Conservation (phyloP, 2,888 invertebrate species). For the Nymphalis polychloros region DNA sequence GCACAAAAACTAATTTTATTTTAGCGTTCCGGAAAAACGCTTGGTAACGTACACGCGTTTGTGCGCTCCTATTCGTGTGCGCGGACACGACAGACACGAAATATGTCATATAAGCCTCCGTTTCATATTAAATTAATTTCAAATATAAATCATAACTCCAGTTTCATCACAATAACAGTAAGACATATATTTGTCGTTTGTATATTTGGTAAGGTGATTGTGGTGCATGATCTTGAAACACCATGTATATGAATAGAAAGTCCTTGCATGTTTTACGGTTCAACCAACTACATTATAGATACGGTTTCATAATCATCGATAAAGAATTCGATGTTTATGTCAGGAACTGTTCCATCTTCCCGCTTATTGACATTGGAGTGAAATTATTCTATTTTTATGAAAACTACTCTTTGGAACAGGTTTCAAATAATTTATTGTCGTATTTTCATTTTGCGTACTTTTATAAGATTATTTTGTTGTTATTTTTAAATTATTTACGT, state of each 20-base stretch:
- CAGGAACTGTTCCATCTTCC: conserved; percentile 28
- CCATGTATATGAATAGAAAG: conserved; percentile 15
- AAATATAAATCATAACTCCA: no score
- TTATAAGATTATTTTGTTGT: background rate
- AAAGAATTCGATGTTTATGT: conserved; percentile 30
- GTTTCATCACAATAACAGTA: no score
- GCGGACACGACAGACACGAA: no score
- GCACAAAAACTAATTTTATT: no score
- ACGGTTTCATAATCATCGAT: conserved; percentile 22
- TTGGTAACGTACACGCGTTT: no score
- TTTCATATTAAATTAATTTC: no score
- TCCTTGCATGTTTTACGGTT: conserved; percentile 29
- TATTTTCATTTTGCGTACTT: background rate
- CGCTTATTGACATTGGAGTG: conserved; percentile 17
- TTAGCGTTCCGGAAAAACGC: no score
- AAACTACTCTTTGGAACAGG: background rate
- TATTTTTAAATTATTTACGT: background rate
- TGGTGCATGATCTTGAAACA: background rate
- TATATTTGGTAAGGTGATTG: no score
- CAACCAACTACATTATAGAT: conserved; percentile 16
- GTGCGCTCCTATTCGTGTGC: no score
- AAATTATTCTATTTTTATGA: conserved; percentile 17
- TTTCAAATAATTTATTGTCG: background rate
- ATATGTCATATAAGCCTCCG: no score
- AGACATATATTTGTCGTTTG: no score